Base-by-base conservation (phyloP, 2,797 vertebrate genomes). In the Lophotriccus pileatus region DNA sequence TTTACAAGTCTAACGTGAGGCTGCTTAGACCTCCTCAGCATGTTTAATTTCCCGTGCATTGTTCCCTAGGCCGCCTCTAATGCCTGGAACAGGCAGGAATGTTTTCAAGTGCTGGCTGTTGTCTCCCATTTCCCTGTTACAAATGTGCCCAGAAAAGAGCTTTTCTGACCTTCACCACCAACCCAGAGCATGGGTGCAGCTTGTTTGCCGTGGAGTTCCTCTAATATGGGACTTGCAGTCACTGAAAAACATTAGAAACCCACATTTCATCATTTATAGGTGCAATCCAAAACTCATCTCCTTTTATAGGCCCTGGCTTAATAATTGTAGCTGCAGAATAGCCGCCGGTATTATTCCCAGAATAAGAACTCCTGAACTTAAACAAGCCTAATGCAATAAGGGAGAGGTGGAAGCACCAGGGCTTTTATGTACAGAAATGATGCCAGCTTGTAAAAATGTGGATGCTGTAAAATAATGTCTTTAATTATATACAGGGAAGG, bases 241-340 rank as follows among this genome's bases (percentile, higher is more conserved):
- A 43, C 69, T 76, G 87, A 49, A 75, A 93, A 94, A 69, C 82
- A 52, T 89, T 83, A 95, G 82, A 88, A 96, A 86, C 55, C 73
- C 89, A 92, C 87, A 92, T 91, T 84, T 95, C 94, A 95, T 77
- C 94, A 94, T 94, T 96, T 96, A 94, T 88, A 92, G 94, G 82
- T 52, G 67, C 89, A 96, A 95, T 96, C 91, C 76, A 96, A 95
- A 96, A 92, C 92, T 94, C 84, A 96, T 96, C 96, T 95, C 87
- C 80, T 96, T 95, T 95, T 94, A 96, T 94, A 95, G 94, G 79
- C 79, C 73, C 79, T 96, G 60, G 43, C 34, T 96, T 96, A 96
- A 96, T 96, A 96, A 96, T 89, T 94, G 92, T 95, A 94, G 91
- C 94, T 81, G 91, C 76, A 91, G 82, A 95, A 95, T 56, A 89